Conservation (phyloP, 2,888 invertebrate genomes). For the Phengaris arion region DNA sequence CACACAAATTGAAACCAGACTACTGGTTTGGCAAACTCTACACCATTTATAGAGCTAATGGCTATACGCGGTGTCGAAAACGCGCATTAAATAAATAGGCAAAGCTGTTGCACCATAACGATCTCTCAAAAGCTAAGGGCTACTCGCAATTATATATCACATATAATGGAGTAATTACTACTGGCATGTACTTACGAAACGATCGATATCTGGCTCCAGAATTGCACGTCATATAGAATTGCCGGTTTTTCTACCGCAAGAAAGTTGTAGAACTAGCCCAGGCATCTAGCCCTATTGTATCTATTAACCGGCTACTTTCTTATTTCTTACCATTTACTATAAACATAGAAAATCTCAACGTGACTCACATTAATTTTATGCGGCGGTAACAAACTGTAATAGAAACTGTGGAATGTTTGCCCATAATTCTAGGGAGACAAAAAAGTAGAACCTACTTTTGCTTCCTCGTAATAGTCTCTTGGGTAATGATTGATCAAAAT, state of each 20-base stretch:
- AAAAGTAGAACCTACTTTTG: not conserved
- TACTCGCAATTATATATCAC: conserved; percentile 51
- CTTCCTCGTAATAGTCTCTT: not conserved
- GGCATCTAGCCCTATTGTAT: conserved; percentile 74
- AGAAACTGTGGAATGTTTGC: not conserved
- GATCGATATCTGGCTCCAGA: conserved; percentile 52
- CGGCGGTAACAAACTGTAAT: not conserved
- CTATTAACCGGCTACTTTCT: conserved; percentile 76
- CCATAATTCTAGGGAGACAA: not conserved
- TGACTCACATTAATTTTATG: conserved; percentile 22
- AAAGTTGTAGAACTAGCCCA: conserved; percentile 68
- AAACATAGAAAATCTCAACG: conserved; percentile 69
- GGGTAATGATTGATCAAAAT: not conserved
- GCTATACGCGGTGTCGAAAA: conserved; percentile 61
- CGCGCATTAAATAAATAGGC: conserved; percentile 52
- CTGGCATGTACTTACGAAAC: conserved; percentile 62
- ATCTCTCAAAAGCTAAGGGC: conserved; percentile 53
- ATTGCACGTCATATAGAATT: conserved; percentile 57
- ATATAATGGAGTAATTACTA: conserved; percentile 66
- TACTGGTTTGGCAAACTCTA: conserved; percentile 56
- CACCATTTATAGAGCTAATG: conserved; percentile 59
- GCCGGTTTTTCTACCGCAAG: conserved; percentile 67
- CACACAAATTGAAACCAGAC: conserved; percentile 66
- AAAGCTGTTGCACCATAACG: conserved; percentile 51
- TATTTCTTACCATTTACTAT: conserved; percentile 75